These are phyloP conservation scores for Eupleurogrammus muticus DNA, from an alignment of 2,797 vertebrate genomes.

Conservation along the genomic window DNA sequence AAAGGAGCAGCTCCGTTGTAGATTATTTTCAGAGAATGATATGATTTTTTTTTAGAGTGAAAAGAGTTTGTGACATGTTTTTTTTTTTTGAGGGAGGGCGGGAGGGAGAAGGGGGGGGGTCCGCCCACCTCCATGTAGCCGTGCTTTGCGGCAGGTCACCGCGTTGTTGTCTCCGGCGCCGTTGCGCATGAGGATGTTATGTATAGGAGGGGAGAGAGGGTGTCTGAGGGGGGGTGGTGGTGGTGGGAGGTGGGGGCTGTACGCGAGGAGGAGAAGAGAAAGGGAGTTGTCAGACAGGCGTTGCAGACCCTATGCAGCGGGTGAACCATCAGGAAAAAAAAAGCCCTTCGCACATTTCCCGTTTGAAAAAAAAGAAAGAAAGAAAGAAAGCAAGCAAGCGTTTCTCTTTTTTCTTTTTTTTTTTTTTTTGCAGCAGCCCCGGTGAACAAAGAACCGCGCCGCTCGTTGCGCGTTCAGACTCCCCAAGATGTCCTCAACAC, in stretches of 20 bases:
- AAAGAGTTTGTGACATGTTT: constrained; percentile 69
- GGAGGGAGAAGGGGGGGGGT: constrained; percentile 47
- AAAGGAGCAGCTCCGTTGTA: constrained; percentile 3
- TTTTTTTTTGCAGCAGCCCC: constrained; percentile 65
- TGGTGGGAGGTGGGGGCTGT: constrained; percentile 38
- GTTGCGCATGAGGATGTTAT: constrained; percentile 81
- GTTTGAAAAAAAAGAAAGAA: constrained; percentile 21
- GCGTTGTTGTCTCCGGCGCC: constrained; percentile 79
- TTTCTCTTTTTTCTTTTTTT: too few relatives aligned
- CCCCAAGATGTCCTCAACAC: constrained; percentile 77
- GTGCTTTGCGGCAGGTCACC: constrained; percentile 83
- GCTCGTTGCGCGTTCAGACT: constrained; percentile 66
- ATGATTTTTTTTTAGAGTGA: constrained; percentile 33
- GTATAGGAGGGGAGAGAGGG: constrained; percentile 66
- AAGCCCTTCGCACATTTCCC: constrained; percentile 69
- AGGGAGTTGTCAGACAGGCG: constrained; percentile 82
- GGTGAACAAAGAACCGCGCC: constrained; percentile 82
- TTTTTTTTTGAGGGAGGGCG: background rate
- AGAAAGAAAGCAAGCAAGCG: constrained; percentile 34
- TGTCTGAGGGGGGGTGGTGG: constrained; percentile 49
- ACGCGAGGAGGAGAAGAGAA: constrained; percentile 60
- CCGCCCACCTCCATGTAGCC: constrained; percentile 78
- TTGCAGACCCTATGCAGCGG: constrained; percentile 80
- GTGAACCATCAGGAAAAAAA: constrained; percentile 56
- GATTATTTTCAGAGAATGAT: constrained; percentile 4